phyloP scores from a whole-genome alignment of 1,140 invertebrate species.

The Lordiphosa collinella region DNA sequence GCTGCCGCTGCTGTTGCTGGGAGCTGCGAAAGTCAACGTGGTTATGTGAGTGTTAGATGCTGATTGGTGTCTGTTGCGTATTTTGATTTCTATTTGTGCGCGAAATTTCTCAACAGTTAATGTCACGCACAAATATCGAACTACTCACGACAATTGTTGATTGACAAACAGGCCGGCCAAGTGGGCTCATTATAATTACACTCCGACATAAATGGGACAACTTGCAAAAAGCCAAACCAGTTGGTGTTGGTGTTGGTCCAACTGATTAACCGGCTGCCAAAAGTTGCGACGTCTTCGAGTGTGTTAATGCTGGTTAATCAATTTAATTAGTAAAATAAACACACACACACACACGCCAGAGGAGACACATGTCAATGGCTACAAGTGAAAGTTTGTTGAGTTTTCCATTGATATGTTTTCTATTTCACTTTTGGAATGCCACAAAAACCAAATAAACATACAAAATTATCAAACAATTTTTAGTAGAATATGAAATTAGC shows the following conservation, averaged over 20 bases:
- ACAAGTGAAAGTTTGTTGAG: constrained; percentile 46
- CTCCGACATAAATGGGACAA: constrained; percentile 41
- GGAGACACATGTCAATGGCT: constrained; percentile 33
- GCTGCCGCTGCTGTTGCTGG: constrained; percentile 5
- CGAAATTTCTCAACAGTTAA: constrained; percentile 54
- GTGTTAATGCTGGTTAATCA: constrained; percentile 56
- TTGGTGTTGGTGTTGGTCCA: constrained; percentile 17
- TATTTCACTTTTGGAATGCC: constrained; percentile 45
- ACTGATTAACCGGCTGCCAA: constrained; percentile 32
- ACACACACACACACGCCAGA: constrained; percentile 14
- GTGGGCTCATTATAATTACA: constrained; percentile 53
- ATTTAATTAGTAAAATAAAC: constrained; percentile 54
- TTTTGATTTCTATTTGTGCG: constrained; percentile 61
- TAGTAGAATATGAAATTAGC: constrained; percentile 22
- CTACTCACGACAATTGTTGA: constrained; percentile 29
- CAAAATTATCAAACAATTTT: constrained; percentile 8
- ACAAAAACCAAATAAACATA: constrained; percentile 11
- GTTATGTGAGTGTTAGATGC: constrained; percentile 25
- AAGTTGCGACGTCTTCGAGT: constrained; percentile 26
- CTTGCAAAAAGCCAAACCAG: constrained; percentile 14
- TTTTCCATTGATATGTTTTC: constrained; percentile 35
- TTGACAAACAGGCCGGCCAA: constrained; percentile 53
- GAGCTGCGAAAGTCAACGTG: constrained; percentile 30
- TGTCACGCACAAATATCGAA: constrained; percentile 44
- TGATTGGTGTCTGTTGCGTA: constrained; percentile 27